Percentiles rank a stretch among this genome's conserved stretches.
These are phyloP conservation scores for Tanypteryx hageni DNA, from an alignment of 2,888 invertebrate genomes.

Conservation along the genomic window DNA sequence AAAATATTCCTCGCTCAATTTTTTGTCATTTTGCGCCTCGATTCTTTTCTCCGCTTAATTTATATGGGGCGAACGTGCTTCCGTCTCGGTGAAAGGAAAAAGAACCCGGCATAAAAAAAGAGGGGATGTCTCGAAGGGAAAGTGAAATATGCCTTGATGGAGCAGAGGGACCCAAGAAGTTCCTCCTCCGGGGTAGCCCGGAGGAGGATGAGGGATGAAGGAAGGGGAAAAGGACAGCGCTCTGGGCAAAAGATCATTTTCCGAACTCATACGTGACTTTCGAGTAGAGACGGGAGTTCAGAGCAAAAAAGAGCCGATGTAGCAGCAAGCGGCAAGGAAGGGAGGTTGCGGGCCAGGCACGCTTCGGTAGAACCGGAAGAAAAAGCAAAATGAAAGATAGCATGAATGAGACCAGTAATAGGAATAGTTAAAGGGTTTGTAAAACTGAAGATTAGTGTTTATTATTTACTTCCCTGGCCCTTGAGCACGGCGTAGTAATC, in stretches of 20 bases:
- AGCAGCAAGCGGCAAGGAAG: background rate
- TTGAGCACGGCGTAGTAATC: no score
- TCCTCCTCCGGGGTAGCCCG: background rate
- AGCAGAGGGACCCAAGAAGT: background rate
- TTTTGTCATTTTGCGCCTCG: constrained; percentile 4
- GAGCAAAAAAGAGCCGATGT: background rate
- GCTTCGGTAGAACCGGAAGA: background rate
- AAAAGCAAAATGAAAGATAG: background rate
- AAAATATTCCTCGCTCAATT: background rate
- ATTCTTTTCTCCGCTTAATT: background rate
- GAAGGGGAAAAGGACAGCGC: background rate
- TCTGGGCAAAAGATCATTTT: background rate
- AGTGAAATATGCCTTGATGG: background rate
- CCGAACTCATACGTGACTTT: constrained; percentile 16
- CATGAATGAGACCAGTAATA: background rate
- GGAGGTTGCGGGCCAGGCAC: background rate
- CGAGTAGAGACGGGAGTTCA: background rate
- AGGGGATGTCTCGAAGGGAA: background rate
- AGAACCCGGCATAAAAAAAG: background rate
- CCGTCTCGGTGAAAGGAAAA: constrained; percentile 6
- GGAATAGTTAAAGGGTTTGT: background rate
- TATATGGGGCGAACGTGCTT: constrained; percentile 8
- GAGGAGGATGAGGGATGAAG: background rate
- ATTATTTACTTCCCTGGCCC: no score
- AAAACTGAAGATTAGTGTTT: background rate